phyloP scores from a whole-genome alignment of 1,140 invertebrate genomes.

The Antheraea pernyi region DNA sequence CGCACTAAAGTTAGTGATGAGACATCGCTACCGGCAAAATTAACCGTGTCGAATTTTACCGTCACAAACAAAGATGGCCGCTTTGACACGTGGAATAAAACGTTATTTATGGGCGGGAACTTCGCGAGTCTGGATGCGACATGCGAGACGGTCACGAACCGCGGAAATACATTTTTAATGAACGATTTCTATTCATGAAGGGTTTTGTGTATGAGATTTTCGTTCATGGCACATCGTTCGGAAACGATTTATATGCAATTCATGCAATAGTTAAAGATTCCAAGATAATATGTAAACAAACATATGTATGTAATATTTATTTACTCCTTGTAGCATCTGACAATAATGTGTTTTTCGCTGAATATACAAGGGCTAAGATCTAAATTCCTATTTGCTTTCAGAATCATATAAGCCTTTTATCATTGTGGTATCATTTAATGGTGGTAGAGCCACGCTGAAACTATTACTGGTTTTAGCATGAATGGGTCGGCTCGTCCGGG shows the following conservation, averaged over 20 bases:
- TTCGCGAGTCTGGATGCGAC: constrained; percentile 64
- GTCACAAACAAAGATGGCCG: constrained; percentile 57
- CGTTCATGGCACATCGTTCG: constrained; percentile 7
- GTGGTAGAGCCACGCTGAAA: no score
- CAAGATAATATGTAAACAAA: not conserved
- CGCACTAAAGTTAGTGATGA: constrained; percentile 31
- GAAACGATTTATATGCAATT: not conserved
- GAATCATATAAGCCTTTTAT: no score
- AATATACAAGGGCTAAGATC: no score
- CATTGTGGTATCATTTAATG: no score
- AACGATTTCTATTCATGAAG: constrained; percentile 67
- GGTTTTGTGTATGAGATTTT: constrained; percentile 41
- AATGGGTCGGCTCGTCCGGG: no score
- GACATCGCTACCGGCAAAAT: constrained; percentile 30
- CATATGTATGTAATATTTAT: not conserved
- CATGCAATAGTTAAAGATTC: not conserved
- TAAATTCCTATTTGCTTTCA: no score
- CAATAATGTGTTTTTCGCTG: no score
- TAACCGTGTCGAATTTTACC: constrained; percentile 37
- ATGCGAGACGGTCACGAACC: constrained; percentile 69
- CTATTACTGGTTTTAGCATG: no score
- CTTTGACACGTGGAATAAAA: constrained; percentile 72
- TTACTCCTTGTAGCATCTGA: no score
- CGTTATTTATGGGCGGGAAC: constrained; percentile 64
- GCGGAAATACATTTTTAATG: constrained; percentile 55